A percentile compares a stretch with the other conserved stretches of the same genome.
phyloP scores from a whole-genome alignment of 92 coral and sea anemone species.

The Scolanthus callimorphus region DNA sequence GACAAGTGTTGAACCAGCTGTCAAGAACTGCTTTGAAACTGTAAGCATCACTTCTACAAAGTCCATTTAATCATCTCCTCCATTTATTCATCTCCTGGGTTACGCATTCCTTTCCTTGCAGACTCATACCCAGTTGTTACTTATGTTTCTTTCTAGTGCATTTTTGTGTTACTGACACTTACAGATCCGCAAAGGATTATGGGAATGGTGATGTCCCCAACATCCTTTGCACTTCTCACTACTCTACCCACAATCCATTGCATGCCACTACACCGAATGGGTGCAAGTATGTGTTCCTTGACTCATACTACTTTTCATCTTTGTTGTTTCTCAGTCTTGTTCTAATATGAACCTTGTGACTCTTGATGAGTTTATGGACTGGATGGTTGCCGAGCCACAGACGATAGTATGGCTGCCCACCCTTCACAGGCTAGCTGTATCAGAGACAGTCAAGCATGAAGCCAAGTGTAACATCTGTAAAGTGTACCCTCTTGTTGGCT shows the following conservation, averaged over 20 bases:
- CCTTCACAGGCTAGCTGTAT: conserved; percentile 90
- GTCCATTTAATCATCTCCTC: too few relatives aligned
- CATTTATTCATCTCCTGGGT: too few relatives aligned
- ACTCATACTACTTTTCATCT: not conserved
- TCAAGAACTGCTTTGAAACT: conserved; percentile 91
- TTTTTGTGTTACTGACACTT: too few relatives aligned
- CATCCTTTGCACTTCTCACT: too few relatives aligned
- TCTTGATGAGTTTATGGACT: conserved; percentile 79
- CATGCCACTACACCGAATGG: not conserved
- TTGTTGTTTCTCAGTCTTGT: not conserved
- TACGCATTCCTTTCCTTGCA: too few relatives aligned
- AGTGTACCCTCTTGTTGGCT: conserved; percentile 86
- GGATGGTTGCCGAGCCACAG: conserved; percentile 99
- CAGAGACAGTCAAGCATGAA: conserved; percentile 94
- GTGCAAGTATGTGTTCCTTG: not conserved
- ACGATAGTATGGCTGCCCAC: conserved; percentile 98
- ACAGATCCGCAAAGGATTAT: too few relatives aligned
- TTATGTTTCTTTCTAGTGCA: too few relatives aligned
- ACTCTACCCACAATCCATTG: not conserved
- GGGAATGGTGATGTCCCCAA: too few relatives aligned
- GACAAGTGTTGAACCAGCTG: conserved; percentile 93
- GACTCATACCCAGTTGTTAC: too few relatives aligned
- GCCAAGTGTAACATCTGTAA: conserved; percentile 94
- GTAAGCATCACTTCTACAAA: conserved; percentile 32
- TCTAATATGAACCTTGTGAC: conserved; percentile 8